phyloP scores from a whole-genome alignment of 2,113 vertebrate genomes.

The Donacobius atricapilla region DNA sequence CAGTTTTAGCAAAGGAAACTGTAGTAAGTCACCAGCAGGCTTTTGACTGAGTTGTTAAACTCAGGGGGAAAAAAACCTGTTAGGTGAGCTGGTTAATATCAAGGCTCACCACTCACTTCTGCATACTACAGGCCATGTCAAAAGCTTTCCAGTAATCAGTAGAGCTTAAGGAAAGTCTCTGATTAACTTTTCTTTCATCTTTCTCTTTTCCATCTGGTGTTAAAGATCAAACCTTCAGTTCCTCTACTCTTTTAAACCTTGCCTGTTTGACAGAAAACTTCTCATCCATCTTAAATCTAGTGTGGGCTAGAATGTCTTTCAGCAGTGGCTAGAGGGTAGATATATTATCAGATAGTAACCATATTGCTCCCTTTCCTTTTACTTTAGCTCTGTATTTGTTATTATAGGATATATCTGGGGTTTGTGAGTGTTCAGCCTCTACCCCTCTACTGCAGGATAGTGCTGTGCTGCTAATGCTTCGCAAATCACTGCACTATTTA shows the following conservation, averaged over 20 bases:
- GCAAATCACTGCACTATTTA: background rate
- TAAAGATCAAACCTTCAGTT: slow-evolving; percentile 67
- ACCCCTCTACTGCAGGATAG: background rate
- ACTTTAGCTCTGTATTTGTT: slow-evolving; percentile 41
- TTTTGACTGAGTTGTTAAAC: slow-evolving; percentile 11
- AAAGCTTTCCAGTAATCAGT: slow-evolving; percentile 66
- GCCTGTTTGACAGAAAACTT: slow-evolving; percentile 65
- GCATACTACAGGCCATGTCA: slow-evolving; percentile 56
- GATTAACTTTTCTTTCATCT: slow-evolving; percentile 71
- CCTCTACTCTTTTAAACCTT: slow-evolving; percentile 54
- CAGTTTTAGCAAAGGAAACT: slow-evolving; percentile 36
- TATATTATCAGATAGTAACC: slow-evolving; percentile 42
- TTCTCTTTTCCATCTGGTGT: slow-evolving; percentile 63
- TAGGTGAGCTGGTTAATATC: slow-evolving; percentile 66
- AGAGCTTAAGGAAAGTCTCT: slow-evolving; percentile 67
- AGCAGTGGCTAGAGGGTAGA: slow-evolving; percentile 43
- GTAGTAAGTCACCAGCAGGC: slow-evolving; percentile 23
- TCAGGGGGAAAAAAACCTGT: background rate
- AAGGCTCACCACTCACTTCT: slow-evolving; percentile 58
- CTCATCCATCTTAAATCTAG: slow-evolving; percentile 65
- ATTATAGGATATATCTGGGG: background rate
- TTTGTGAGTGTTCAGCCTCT: background rate
- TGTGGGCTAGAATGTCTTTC: slow-evolving; percentile 43
- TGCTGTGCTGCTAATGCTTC: background rate
- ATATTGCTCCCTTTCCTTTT: slow-evolving; percentile 39